phyloP scores from a whole-genome alignment of 2,797 vertebrate genomes.

The Phrynocephalus vlangalii region DNA sequence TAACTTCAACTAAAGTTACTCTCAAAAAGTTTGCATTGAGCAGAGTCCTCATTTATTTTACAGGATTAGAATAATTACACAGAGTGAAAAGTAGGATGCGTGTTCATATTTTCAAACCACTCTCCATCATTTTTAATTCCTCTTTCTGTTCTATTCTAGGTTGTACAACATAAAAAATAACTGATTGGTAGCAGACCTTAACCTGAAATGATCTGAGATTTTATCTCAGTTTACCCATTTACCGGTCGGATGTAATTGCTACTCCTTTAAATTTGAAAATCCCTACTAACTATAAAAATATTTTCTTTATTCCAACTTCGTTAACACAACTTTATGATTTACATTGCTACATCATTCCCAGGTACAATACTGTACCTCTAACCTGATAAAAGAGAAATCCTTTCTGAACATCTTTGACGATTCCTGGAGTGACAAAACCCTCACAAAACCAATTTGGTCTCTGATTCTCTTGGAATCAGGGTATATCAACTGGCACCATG shows the following conservation, averaged over 20 bases:
- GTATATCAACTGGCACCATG: slow-evolving; percentile 23
- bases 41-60: slow-evolving; percentile 8
- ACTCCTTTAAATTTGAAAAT: not conserved
- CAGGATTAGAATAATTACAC: slow-evolving; percentile 23
- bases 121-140: slow-evolving; percentile 36
- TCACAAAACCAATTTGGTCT: slow-evolving; percentile 16
- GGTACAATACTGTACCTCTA: slow-evolving; percentile 51
- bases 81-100: slow-evolving; percentile 35
- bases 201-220: not conserved
- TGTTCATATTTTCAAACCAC: slow-evolving; percentile 47
- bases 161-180: slow-evolving; percentile 1
- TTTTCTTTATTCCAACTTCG: slow-evolving; percentile 41
- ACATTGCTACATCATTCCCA: slow-evolving; percentile 32
- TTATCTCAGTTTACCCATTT: not conserved
- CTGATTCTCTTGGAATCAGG: slow-evolving; percentile 44
- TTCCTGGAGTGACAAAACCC: slow-evolving; percentile 54
- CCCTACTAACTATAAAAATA: not conserved
- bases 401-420: slow-evolving; percentile 51
- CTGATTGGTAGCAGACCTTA: not conserved
- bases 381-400: slow-evolving; percentile 71
- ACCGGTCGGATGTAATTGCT: not conserved
- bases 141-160: slow-evolving; percentile 47
- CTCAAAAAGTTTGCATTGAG: not conserved
- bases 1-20: not conserved
- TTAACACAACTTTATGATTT: slow-evolving; percentile 32